Evolutionary conservation across 2,888 invertebrate genomes (phyloP), one percentile per base, ranked within the genome.

Genomic region (Autographa pulchrina): DNA sequence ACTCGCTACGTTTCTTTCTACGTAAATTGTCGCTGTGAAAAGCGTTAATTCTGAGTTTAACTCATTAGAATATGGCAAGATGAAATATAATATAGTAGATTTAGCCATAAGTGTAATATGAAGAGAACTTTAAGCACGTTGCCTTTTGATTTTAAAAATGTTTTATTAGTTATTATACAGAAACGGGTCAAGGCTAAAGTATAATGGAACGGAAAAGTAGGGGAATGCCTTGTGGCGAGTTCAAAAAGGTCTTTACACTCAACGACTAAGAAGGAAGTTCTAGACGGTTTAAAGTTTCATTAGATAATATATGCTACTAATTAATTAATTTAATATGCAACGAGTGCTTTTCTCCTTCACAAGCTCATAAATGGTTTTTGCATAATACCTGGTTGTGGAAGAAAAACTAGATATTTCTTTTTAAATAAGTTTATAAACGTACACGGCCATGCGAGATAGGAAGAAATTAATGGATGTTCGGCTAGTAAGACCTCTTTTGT

Each of bases 161-260:
- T 52, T 11, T 56, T 25, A 56, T 13, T 14, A 0, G 13, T 11
- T 9, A 13, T 56, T 25, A 13, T 25, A 2, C 3, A 7, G 3
- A 56, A 56, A 11, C 54, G 60, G 69, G 69, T 69, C 69, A 69
- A 69, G 69, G 64, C n/a, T 60, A 6, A 5, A 14, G 38, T 64
- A 52, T 16, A 0, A 59, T 8, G 43, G 56, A 54, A 56, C 58
- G 67, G 65, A 48, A 8, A 64, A 58, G 9, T 38, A 16, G 70
- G 77, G 78, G 78, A 78, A 78, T 74, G 82, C 77, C 77, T 66
- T 61, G 32, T 74, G 74, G 65, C 59, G 63, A 65, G 4, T 20
- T 68, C 1, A 4, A 38, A 60, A 20, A 31, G 3, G 1, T 14
- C 13, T 74, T 78, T 66, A 78, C 61, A 74, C 16, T 2, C 6